Evolutionary conservation across 1,140 invertebrate species (phyloP).

Genomic region (Batillaria attramentaria): DNA sequence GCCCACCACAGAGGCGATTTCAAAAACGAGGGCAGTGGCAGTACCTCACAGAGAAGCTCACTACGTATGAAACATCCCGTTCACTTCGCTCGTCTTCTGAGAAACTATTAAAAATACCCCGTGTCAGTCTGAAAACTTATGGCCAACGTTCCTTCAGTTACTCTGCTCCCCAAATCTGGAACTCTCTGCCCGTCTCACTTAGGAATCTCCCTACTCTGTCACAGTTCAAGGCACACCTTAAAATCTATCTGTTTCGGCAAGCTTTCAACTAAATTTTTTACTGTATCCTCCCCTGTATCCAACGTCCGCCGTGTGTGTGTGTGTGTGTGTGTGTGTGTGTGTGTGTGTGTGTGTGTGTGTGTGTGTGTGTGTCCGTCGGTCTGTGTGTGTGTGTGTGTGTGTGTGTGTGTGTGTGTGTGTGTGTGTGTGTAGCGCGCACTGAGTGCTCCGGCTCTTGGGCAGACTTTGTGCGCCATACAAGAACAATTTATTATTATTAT

Average conservation of each 20-base stretch:
- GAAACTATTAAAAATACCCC: no score
- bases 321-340: neutral
- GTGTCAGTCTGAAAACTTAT: neutral
- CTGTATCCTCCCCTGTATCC: neutral
- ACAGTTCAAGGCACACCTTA: no score
- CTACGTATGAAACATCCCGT: no score
- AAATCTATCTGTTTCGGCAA: neutral
- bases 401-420: constrained; percentile 18
- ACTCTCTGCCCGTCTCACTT: neutral
- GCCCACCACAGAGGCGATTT: no score
- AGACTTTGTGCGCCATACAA: neutral
- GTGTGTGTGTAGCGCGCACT: constrained; percentile 8
- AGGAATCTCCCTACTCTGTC: neutral
- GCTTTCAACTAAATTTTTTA: neutral
- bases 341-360: neutral
- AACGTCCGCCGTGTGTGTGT: neutral
- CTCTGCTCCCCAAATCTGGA: neutral
- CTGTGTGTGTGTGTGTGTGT: constrained; percentile 15
- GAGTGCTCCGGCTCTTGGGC: neutral
- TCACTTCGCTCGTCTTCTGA: no score
- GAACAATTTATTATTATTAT: neutral
- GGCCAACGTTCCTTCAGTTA: neutral
- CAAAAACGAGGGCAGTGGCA: no score
- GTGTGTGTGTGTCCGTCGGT: neutral
- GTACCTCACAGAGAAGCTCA: no score